These are phyloP conservation scores for Sapajus apella DNA, from an alignment of 2,113 vertebrate genomes.

Conservation along the genomic window DNA sequence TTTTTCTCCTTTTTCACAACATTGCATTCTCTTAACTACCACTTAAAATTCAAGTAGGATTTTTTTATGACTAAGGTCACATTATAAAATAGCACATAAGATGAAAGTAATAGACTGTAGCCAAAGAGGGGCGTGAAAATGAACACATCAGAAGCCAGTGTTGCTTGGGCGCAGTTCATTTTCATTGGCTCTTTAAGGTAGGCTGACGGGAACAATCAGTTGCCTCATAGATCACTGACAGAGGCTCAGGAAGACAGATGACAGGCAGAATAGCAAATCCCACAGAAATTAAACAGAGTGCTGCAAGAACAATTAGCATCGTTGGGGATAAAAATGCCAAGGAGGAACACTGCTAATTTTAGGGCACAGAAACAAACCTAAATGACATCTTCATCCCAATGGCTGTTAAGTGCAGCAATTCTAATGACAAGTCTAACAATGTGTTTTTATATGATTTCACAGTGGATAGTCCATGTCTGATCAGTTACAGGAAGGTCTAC, in stretches of 20 bases:
- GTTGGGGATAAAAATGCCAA: conserved; percentile 35
- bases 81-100: conserved; percentile 72
- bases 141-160: conserved; percentile 21
- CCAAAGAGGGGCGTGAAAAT: conserved; percentile 53
- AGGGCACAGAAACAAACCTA: neutral
- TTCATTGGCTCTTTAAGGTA: conserved; percentile 38
- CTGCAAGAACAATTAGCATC: conserved; percentile 65
- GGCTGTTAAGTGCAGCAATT: neutral
- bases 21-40: conserved; percentile 57
- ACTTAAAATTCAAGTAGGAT: conserved; percentile 69
- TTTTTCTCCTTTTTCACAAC: conserved; percentile 36
- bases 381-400: conserved; percentile 27
- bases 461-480: neutral
- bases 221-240: conserved; percentile 76
- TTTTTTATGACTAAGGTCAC: conserved; percentile 69
- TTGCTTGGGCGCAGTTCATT: conserved; percentile 19
- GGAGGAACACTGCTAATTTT: conserved; percentile 49
- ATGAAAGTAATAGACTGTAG: conserved; percentile 65
- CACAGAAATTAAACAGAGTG: conserved; percentile 68
- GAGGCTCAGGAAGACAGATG: conserved; percentile 70
- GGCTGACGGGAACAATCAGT: conserved; percentile 53
- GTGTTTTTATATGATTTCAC: neutral
- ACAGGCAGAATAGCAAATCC: conserved; percentile 70
- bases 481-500: neutral
- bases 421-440: neutral